A percentile compares a stretch with the other conserved stretches of the same genome.
Evolutionary conservation across 2,888 invertebrate genomes (phyloP).

Genomic region (Spilosoma lubricipeda): DNA sequence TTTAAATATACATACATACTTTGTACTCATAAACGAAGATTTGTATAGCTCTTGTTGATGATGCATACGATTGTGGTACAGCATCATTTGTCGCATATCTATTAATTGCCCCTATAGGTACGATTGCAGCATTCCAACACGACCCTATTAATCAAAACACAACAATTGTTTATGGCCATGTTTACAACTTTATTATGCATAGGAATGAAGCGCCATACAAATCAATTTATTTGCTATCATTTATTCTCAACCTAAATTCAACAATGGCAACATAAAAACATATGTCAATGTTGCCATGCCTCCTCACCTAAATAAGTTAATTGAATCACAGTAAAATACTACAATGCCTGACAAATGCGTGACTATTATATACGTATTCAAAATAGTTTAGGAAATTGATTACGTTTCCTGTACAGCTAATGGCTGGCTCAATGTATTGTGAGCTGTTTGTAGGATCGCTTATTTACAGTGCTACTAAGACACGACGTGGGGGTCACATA

Average conservation of each 20-base stretch:
- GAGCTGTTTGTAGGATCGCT: slow-evolving; percentile 20
- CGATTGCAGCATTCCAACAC: slow-evolving; percentile 15
- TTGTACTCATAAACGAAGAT: neutral
- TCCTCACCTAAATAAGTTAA: slow-evolving; percentile 53
- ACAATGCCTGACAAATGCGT: slow-evolving; percentile 61
- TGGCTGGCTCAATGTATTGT: slow-evolving; percentile 46
- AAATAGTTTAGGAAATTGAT: slow-evolving; percentile 63
- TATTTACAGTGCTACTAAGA: slow-evolving; percentile 36
- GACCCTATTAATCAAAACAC: slow-evolving; percentile 16
- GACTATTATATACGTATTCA: slow-evolving; percentile 48
- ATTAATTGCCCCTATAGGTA: slow-evolving; percentile 14
- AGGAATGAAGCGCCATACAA: slow-evolving; percentile 22
- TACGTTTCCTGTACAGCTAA: slow-evolving; percentile 67
- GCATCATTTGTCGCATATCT: neutral
- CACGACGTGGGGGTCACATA: slow-evolving; percentile 17
- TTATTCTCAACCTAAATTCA: slow-evolving; percentile 21
- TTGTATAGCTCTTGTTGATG: neutral
- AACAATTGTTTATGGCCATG: slow-evolving; percentile 18
- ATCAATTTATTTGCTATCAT: slow-evolving; percentile 44
- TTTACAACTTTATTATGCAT: slow-evolving; percentile 21
- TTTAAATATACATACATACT: neutral
- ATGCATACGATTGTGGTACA: neutral
- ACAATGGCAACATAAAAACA: slow-evolving; percentile 50
- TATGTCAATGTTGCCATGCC: slow-evolving; percentile 46
- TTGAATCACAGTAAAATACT: slow-evolving; percentile 56